Evolutionary conservation across 2,113 vertebrate species (phyloP).

Genomic region (Charadrius vociferus): DNA sequence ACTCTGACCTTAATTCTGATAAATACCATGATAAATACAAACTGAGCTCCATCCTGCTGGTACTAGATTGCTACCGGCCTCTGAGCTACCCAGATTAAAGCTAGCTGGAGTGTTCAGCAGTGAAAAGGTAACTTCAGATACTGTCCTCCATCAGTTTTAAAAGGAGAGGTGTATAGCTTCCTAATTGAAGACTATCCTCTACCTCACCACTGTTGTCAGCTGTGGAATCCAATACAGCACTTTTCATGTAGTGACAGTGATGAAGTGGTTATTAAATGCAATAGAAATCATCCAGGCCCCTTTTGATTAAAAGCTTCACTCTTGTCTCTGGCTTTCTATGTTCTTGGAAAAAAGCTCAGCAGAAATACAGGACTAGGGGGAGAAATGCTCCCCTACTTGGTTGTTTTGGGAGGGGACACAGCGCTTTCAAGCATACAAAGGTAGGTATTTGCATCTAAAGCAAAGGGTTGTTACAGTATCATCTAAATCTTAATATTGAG

Average conservation of each 20-base stretch:
- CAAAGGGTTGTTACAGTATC: background rate
- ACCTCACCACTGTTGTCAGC: background rate
- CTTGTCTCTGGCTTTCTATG: background rate
- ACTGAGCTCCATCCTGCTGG: background rate
- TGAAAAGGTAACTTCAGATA: background rate
- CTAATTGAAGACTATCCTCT: background rate
- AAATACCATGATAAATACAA: background rate
- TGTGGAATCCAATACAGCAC: background rate
- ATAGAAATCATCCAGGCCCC: constrained; percentile 29
- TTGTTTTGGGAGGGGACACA: background rate
- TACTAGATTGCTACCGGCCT: background rate
- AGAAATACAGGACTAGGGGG: background rate
- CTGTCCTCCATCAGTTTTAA: background rate
- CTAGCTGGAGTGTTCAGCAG: background rate
- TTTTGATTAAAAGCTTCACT: constrained; percentile 46
- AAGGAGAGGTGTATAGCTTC: background rate
- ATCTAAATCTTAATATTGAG: background rate
- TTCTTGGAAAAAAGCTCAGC: background rate
- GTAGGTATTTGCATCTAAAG: background rate
- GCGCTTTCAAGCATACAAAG: background rate
- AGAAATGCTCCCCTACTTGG: background rate
- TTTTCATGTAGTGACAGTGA: constrained; percentile 13
- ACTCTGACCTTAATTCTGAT: background rate
- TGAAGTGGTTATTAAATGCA: constrained; percentile 53
- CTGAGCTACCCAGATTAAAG: background rate